phyloP scores from a whole-genome alignment of 2,888 invertebrate genomes.

The Dorcus parallelipipedus region DNA sequence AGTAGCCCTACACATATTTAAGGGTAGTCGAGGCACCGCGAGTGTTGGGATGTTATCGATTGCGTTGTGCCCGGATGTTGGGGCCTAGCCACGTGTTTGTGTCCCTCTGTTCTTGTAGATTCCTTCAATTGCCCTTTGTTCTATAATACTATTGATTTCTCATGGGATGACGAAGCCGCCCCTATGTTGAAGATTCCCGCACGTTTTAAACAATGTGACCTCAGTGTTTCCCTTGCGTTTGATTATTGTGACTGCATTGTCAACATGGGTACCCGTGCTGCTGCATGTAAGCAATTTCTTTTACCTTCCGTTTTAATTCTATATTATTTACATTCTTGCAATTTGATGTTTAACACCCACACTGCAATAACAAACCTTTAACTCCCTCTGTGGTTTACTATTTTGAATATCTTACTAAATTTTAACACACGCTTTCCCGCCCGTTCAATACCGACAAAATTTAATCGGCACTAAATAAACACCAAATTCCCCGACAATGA shows the following conservation, averaged over 20 bases:
- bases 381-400: too few relatives aligned
- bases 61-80: constrained; percentile 31
- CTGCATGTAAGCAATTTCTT: constrained; percentile 75
- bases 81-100: constrained; percentile 43
- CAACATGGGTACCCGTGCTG: constrained; percentile 90
- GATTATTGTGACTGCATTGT: constrained; percentile 54
- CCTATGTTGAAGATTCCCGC: constrained; percentile 53
- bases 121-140: constrained; percentile 46
- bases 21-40: constrained; percentile 25
- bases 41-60: constrained; percentile 41
- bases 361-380: background rate
- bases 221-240: constrained; percentile 53
- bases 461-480: too few relatives aligned
- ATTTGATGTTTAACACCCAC: constrained; percentile 19
- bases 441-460: too few relatives aligned
- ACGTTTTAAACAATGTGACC: constrained; percentile 54
- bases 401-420: too few relatives aligned
- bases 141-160: constrained; percentile 48
- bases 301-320: constrained; percentile 24
- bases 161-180: constrained; percentile 49
- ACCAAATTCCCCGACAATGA: too few relatives aligned
- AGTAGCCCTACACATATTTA: constrained; percentile 14
- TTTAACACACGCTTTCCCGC: too few relatives aligned
- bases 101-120: constrained; percentile 46
- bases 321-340: constrained; percentile 26